Conservation (phyloP, 2,888 invertebrate species). For the Artemia sinica region DNA sequence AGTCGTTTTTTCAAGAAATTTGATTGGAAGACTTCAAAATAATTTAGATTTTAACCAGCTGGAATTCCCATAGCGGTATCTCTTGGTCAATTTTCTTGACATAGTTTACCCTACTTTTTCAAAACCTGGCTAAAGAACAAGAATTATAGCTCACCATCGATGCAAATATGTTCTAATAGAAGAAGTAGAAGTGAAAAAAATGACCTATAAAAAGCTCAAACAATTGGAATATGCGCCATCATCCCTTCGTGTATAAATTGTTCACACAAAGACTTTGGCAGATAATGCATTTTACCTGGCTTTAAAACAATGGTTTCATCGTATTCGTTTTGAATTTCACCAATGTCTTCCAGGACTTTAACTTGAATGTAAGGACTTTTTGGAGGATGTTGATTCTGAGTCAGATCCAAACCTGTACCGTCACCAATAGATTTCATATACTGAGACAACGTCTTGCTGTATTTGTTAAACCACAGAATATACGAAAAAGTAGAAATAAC, state of each 20-base stretch:
- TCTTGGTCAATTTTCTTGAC: no score
- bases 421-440: conserved; percentile 36
- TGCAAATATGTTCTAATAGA: no score
- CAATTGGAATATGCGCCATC: background rate
- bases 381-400: conserved; percentile 36
- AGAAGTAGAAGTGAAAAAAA: no score
- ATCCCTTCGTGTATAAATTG: conserved; percentile 11
- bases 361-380: conserved; percentile 37
- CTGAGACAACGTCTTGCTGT: conserved; percentile 29
- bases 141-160: no score
- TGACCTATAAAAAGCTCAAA: background rate
- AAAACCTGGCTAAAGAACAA: no score
- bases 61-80: no score
- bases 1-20: no score
- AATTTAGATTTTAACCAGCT: no score
- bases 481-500: background rate
- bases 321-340: background rate
- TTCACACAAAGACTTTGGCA: conserved; percentile 1
- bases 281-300: background rate
- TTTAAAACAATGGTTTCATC: conserved; percentile 12
- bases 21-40: no score
- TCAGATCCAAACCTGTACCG: conserved; percentile 32
- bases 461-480: conserved; percentile 9
- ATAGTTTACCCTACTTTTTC: no score
- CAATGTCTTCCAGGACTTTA: conserved; percentile 18